Base-by-base conservation (phyloP, 2,797 vertebrate genomes). In the Helarctos malayanus region DNA sequence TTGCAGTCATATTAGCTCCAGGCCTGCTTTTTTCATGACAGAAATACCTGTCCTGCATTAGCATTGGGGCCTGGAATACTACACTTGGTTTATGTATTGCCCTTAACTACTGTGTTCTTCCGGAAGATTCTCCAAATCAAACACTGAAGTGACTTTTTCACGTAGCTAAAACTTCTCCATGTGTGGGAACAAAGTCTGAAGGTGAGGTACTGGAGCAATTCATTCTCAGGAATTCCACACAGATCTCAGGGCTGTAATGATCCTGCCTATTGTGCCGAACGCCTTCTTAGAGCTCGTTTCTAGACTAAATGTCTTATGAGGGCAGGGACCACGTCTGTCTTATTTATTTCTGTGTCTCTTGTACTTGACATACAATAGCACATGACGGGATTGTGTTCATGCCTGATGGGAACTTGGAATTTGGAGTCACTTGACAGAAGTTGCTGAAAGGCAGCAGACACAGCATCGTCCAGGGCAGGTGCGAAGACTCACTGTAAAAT, bases 61-160 rank as follows among this genome's bases (percentile, higher is more conserved):
- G 16, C 38, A 41, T 0, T 59, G 15, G 49, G 5, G 5, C 41
- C 80, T 79, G 11, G 47, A 45, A 85, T 29, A n/a, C 45, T 38
- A 35, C 7, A 19, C 15, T 61, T 75, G 29, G 32, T 81, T 10
- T 49, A 32, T 54, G 56, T 7, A 54, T 49, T 14, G 19, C 52
- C 23, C 25, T 97, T 23, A 91, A 76, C 21, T 52, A 12, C 23
- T 41, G 12, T 21, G 29, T 65, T 80, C 83, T 56, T 94, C 61
- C 7, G 35, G 61, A 79, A 5, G 14, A 59, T n/a, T 78, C 65
- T 85, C 52, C 27, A 61, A 10, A 84, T 71, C 54, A 82, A 88
- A 92, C 45, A n/a, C 35, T 21, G 54, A 95, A 54, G 16, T 25
- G 35, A 21, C 80, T 95, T 94, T 69, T 59, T 88, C 92, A 84